Evolutionary conservation across 1,140 invertebrate genomes (phyloP), one percentile per base, ranked within the genome.

Genomic region (Halictus rubicundus): DNA sequence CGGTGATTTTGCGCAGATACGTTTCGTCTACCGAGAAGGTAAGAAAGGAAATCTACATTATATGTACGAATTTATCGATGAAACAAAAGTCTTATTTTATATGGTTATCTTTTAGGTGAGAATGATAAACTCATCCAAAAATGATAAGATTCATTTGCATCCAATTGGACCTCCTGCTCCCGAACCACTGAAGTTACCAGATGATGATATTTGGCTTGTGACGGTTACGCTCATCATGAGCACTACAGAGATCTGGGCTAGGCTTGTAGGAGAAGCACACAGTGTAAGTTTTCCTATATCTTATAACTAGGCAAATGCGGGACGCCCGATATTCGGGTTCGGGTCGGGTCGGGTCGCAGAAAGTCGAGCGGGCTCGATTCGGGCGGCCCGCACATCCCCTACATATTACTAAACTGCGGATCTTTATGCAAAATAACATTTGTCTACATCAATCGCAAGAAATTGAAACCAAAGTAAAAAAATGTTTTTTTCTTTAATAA

Each of bases 161-260:
- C 82, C 82, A 46, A 85, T 89, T 65, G 77, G 80, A 10, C 69
- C 60, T 12, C 46, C 57, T 5, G 68, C 59, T 9, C 88, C 94
- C 46, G 92, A 90, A 37, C 84, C 91, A 25, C 82, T 95, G 5
- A 83, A 93, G 65, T 93, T 94, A 68, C 94, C 94, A 0, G 88
- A 93, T 39, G 92, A 94, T 0, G 87, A 92, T 39, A 90, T 88
- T 77, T 95, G 94, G 94, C 93, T 94, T 68, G 94, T 94, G 0
- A 94, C 90, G 73, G 90, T 94, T 9, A 94, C 94, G n/a, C 91
- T 91, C 5, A 93, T 94, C 0, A 92, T 92, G 73, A 94, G 92
- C 14, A 93, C 94, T 0, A 85, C 91, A 0, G 94, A 95, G 82
- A 91, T 95, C 61, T 95, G 94, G 94, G 88, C 93, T 21, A 87